Evolutionary conservation across 2,888 invertebrate species (phyloP).

Genomic region (Trachelus tabidus): DNA sequence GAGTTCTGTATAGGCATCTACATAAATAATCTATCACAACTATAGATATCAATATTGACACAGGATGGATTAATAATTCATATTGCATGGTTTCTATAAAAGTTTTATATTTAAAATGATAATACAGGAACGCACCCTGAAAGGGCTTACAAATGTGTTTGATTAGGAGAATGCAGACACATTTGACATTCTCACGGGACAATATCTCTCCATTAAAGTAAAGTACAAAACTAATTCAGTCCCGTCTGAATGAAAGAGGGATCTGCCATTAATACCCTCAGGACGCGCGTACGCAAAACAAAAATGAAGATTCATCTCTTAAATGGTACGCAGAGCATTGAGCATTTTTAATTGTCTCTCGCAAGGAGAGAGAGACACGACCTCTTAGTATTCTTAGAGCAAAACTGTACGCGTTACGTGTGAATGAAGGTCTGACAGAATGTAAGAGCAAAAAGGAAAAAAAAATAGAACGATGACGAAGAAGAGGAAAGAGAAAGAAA

Average conservation of each 20-base stretch:
- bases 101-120: slow-evolving; percentile 35
- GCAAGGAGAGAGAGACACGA: neutral
- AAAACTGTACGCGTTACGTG: neutral
- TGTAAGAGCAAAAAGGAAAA: neutral
- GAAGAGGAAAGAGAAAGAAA: neutral
- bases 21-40: neutral
- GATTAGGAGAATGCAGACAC: slow-evolving; percentile 28
- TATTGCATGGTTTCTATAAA: slow-evolving; percentile 16
- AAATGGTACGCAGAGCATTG: slow-evolving; percentile 29
- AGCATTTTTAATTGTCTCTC: slow-evolving; percentile 23
- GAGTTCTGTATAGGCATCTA: neutral
- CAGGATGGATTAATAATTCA: slow-evolving; percentile 8
- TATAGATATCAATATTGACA: neutral
- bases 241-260: neutral
- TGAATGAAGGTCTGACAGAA: neutral
- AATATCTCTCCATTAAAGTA: neutral
- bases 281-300: neutral
- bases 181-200: neutral
- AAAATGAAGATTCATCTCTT: neutral
- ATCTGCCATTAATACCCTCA: neutral
- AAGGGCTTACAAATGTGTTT: slow-evolving; percentile 40
- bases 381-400: neutral
- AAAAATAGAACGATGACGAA: neutral
- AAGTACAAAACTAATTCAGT: neutral
- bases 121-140: slow-evolving; percentile 47